Evolutionary conservation across 2,797 vertebrate species (phyloP), one percentile per base, ranked within the genome.

Genomic region (Gallinago nigripennis): DNA sequence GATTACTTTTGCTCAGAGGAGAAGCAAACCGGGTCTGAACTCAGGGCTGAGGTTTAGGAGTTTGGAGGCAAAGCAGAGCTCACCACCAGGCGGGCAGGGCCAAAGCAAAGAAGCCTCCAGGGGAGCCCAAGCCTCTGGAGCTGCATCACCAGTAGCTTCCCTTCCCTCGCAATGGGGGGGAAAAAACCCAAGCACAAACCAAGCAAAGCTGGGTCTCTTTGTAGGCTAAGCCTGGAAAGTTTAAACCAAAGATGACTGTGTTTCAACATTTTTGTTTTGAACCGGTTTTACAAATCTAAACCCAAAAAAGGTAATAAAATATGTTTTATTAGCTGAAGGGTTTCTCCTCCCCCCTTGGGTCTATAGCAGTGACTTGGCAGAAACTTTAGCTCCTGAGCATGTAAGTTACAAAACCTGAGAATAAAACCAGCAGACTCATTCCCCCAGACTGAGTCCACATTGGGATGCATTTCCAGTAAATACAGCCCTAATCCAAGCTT

Each of bases 401-500:
- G 61, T 46, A 23, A 48, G 43, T 77, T 27, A 63, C 6, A 72
- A 86, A 88, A 66, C 60, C 2, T 4, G 2, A 25, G 57, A 82
- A 30, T 16, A 41, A 77, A 83, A 30, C 11, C 60, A 80, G 65
- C 50, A 81, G 41, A 3, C 16, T n/a, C 43, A 5, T 6, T 56
- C 13, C 54, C n/a, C 16, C 15, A 7, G 16, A 53, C 25, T 0
- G 0, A 27, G 30, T 1, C 45, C 50, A 5, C 2, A 0, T 0
- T 0, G 2, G 82, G 51, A 43, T 2, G 11, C 2, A 11, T 57
- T 18, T 23, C 16, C 14, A 27, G 35, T 12, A 50, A 35, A 20
- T 27, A 27, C 48, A 83, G 70, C 72, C 58, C 61, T 19, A 23
- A n/a, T 1, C 53, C 78, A 68, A 20, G n/a, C 45, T 54, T 28